Percentiles rank a stretch among this genome's conserved stretches.
Conservation (phyloP, 2,797 vertebrate genomes). For the Hypotaenidia philippensis region DNA sequence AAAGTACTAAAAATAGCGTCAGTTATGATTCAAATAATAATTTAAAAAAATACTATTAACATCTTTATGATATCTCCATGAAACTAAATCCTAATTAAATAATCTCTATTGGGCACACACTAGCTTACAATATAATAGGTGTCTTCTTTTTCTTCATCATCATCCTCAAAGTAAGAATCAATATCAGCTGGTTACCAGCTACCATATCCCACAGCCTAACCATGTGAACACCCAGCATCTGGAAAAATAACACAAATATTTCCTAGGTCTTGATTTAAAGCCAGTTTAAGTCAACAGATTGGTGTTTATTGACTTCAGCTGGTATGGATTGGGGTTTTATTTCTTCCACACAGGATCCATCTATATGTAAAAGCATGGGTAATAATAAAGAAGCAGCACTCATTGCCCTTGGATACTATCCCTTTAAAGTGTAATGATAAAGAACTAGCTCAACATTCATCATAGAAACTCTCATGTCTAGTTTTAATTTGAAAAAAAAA, state of each 20-base stretch:
- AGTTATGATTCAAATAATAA: conserved; percentile 83
- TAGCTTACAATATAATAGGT: conserved; percentile 75
- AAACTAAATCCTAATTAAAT: conserved; percentile 81
- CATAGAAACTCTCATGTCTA: conserved; percentile 49
- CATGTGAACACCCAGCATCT: conserved; percentile 55
- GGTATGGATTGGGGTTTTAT: background rate
- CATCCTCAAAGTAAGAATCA: conserved; percentile 71
- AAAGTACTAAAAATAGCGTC: conserved; percentile 81
- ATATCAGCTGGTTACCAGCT: conserved; percentile 86
- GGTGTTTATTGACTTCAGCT: background rate
- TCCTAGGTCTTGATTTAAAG: conserved; percentile 3
- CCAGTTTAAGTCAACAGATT: conserved; percentile 4
- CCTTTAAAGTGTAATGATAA: conserved; percentile 72
- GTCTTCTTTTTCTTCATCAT: conserved; percentile 66
- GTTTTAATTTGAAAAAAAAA: conserved; percentile 32
- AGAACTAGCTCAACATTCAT: conserved; percentile 65
- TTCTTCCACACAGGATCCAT: conserved; percentile 24
- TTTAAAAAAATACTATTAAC: conserved; percentile 84
- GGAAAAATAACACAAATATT: conserved; percentile 64
- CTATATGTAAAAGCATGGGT: conserved; percentile 43
- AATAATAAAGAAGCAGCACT: conserved; percentile 64
- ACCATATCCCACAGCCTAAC: conserved; percentile 74
- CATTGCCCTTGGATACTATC: conserved; percentile 70
- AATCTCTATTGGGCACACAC: conserved; percentile 77
- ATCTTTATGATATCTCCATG: conserved; percentile 82